Evolutionary conservation across 2,797 vertebrate species (phyloP), one percentile per base, ranked within the genome.

Genomic region (Streptopelia turtur): DNA sequence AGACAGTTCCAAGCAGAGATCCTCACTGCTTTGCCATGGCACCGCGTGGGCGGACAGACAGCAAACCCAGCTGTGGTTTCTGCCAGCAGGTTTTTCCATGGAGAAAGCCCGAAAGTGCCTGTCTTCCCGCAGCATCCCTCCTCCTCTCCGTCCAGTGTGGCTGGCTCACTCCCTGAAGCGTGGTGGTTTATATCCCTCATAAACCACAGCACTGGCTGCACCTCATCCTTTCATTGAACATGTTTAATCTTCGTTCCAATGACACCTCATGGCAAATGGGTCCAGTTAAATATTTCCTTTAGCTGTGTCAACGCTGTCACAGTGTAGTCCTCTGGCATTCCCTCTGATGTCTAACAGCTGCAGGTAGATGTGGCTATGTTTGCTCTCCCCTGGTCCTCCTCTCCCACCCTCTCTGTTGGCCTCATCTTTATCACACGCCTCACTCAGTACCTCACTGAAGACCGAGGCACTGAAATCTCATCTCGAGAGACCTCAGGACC

Each of bases 101-200:
- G 28, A 28, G 41, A 81, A 74, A 78, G n/a, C 7, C 55, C 83
- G 41, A 57, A 85, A 18, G 25, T 47, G n/a, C 39, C 53, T 30
- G 8, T 59, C 49, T 82, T 47, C 18, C 55, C 2, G 0, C 30
- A 89, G 81, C 55, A 52, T 13, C 41, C 43, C 56, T 80, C 17
- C 70, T 71, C 57, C 63, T 39, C 27, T 39, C 45, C 59, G 9
- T 53, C 31, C 1, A 0, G 1, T 0, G 0, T 13, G 68, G 16
- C 68, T 72, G 60, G 25, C 43, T 72, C 0, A 0, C 11, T 61
- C 18, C 30, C 57, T 60, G 80, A 25, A n/a, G 27, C 1, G 3
- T 24, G 31, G 56, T 2, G 5, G 53, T 37, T 89, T 49, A 6
- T 27, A 18, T 8, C 21, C 11, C 57, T 50, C 39, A 35, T 14